Evolutionary conservation across 2,113 vertebrate species (phyloP), one percentile per base, ranked within the genome.

Genomic region (Amphilophus citrinellus): DNA sequence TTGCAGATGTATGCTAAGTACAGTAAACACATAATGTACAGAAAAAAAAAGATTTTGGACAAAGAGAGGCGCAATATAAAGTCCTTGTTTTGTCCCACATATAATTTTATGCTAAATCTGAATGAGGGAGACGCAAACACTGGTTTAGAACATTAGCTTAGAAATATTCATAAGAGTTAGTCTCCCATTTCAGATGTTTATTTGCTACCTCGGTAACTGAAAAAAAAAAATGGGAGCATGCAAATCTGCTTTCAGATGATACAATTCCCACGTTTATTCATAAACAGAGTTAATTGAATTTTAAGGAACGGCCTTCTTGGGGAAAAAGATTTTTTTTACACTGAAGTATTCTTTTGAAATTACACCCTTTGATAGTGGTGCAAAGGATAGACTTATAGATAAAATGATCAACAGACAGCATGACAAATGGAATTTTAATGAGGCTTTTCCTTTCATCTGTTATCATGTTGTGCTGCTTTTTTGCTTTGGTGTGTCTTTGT

Each of bases 401-500:
- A 96, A 96, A 97, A 96, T 97, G 97, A 97, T 97, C 96, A 97
- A 97, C 96, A 97, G 96, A 96, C 96, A 97, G 96, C 96, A 97
- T 97, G 97, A 97, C 97, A 97, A 97, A 97, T 97, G 96, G 97
- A 97, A 98, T 97, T 97, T 97, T 97, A 98, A 98, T 97, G 97
- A 98, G 97, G 93, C 87, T 84, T 94, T 93, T 95, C 95, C 96
- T 98, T 98, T 97, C 97, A 97, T 98, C 96, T 95, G 93, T 96
- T 97, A 97, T 96, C 96, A 94, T 97, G 96, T 97, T 97, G 95
- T 95, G 96, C 95, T 96, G 97, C 96, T 96, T 96, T 56, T 96
- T 96, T 80, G 63, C 89, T 90, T 90, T 88, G 77, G 66, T 85
- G 78, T 58, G 76, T 83, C 84, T 94, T 93, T 92, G 80, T 89